phyloP scores from a whole-genome alignment of 2,797 vertebrate species.

The Anableps anableps region DNA sequence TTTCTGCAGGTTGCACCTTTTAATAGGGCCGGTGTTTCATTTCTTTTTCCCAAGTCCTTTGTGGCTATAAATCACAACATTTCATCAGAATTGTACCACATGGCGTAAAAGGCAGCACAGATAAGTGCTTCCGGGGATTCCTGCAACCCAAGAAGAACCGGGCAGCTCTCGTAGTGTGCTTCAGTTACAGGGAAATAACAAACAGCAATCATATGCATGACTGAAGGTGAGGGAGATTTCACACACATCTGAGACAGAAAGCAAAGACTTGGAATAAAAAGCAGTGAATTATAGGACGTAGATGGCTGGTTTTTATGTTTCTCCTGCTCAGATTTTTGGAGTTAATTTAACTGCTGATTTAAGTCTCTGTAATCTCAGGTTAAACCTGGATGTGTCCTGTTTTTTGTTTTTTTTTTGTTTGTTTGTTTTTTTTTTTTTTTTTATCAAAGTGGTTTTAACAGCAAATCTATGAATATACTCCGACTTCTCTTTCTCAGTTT shows the following conservation, averaged over 20 bases:
- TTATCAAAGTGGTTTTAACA: too few relatives aligned
- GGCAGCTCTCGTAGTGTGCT: neutral
- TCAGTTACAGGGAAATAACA: conserved; percentile 11
- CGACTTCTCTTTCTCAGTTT: too few relatives aligned
- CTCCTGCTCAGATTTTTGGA: neutral
- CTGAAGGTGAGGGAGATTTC: conserved; percentile 12
- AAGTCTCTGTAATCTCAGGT: neutral
- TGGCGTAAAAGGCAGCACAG: neutral
- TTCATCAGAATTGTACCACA: conserved; percentile 5
- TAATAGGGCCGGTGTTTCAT: neutral
- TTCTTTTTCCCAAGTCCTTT: conserved; percentile 8
- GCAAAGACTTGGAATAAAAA: neutral
- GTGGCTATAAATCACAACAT: conserved; percentile 24
- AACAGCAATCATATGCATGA: conserved; percentile 28
- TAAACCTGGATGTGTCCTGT: neutral
- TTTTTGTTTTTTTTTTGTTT: too few relatives aligned
- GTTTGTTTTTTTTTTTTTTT: too few relatives aligned
- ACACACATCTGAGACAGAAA: neutral
- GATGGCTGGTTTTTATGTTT: neutral
- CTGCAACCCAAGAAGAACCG: neutral
- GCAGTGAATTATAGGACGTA: neutral
- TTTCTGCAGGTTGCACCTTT: conserved; percentile 10
- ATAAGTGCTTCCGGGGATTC: neutral
- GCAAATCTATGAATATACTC: too few relatives aligned
- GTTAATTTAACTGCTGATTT: neutral